A percentile compares a stretch with the other conserved stretches of the same genome.
These are phyloP conservation scores for Glyptemys insculpta DNA, from an alignment of 2,797 vertebrate species.

Conservation along the genomic window DNA sequence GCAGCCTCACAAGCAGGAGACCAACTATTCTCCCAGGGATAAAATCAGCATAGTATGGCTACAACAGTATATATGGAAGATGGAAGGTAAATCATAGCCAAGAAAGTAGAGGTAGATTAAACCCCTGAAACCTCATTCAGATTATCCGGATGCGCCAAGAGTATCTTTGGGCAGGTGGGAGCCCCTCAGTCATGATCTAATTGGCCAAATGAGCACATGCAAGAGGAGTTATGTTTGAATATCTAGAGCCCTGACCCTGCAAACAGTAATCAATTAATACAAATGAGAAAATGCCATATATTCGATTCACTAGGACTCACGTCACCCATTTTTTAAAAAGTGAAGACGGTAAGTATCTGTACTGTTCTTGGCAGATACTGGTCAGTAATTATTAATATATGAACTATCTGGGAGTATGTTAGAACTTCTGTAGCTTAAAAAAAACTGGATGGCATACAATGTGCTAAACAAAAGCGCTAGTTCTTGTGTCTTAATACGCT, in stretches of 20 bases:
- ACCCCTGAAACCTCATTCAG: neutral
- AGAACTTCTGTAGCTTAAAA: constrained; percentile 4
- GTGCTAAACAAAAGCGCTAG: constrained; percentile 32
- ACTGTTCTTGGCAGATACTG: neutral
- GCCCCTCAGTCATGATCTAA: neutral
- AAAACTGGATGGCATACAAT: constrained; percentile 25
- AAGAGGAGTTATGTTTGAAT: constrained; percentile 17
- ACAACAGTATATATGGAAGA: neutral
- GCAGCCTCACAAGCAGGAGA: neutral
- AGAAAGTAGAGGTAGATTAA: neutral
- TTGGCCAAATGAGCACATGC: constrained; percentile 1
- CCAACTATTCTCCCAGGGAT: neutral
- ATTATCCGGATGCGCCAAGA: neutral
- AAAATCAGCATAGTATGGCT: accelerated
- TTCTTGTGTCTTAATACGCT: constrained; percentile 53
- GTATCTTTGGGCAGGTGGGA: neutral
- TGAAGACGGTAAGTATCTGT: neutral
- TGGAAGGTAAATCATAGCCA: constrained; percentile 16
- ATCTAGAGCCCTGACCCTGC: neutral
- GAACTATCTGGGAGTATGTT: constrained; percentile 11
- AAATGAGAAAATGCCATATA: neutral
- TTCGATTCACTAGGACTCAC: constrained; percentile 6
- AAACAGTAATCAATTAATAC: constrained; percentile 23
- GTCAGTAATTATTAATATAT: constrained; percentile 37
- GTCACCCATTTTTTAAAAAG: neutral